phyloP scores from a whole-genome alignment of 2,113 vertebrate genomes.

The Nesogale talazaci region DNA sequence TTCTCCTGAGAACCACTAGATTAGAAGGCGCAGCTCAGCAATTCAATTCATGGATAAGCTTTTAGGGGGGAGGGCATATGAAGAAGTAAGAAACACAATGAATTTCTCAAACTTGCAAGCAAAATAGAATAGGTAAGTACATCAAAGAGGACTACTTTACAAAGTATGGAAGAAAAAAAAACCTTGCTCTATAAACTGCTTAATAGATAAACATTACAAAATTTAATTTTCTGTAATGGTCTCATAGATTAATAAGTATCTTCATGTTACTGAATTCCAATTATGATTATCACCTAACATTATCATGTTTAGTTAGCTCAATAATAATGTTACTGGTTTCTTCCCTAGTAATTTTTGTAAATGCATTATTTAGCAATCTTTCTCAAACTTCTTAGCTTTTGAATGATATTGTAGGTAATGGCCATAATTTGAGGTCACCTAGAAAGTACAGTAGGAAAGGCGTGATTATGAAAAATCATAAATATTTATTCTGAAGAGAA shows the following conservation, averaged over 20 bases:
- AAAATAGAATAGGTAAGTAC: not conserved
- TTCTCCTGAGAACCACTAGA: not conserved
- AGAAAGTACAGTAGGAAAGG: not conserved
- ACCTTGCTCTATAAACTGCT: not conserved
- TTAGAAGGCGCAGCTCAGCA: not conserved
- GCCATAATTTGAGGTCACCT: not conserved
- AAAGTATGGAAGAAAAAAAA: slow-evolving; percentile 37
- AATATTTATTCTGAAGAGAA: not conserved
- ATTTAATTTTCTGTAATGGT: not conserved
- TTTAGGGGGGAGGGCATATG: not conserved
- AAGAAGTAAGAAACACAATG: not conserved
- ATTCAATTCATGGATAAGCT: not conserved
- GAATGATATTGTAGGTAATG: not conserved
- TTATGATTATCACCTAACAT: not conserved
- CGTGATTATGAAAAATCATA: slow-evolving; percentile 12
- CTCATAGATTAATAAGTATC: slow-evolving; percentile 28
- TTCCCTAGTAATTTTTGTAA: not conserved
- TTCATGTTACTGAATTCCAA: slow-evolving; percentile 6
- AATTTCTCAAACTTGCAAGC: not conserved
- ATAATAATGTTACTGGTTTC: not conserved
- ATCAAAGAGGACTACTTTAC: not conserved
- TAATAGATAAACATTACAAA: slow-evolving; percentile 20
- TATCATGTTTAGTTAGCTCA: not conserved
- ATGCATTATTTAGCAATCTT: slow-evolving; percentile 9
- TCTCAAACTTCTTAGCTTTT: not conserved